A percentile compares a stretch with the other conserved stretches of the same genome.
These are phyloP conservation scores for Odobenus rosmarus DNA, from an alignment of 2,113 vertebrate genomes.

Conservation along the genomic window DNA sequence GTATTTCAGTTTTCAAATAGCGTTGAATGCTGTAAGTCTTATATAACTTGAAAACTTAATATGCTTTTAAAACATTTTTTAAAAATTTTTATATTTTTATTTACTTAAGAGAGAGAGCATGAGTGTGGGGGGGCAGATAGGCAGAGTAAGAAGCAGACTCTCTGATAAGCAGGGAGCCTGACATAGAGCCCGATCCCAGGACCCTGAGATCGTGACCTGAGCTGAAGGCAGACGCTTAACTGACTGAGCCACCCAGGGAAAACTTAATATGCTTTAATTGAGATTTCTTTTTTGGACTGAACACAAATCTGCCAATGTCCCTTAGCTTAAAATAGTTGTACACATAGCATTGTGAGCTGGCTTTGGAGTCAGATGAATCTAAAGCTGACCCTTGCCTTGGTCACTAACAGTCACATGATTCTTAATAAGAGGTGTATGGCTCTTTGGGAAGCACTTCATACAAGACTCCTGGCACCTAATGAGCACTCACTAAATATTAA, in stretches of 20 bases:
- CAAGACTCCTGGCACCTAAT: not conserved
- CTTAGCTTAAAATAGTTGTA: not conserved
- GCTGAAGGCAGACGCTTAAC: not conserved
- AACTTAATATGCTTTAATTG: constrained; percentile 33
- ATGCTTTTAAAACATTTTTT: not conserved
- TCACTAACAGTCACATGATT: not conserved
- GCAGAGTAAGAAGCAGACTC: not conserved
- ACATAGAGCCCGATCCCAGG: not conserved
- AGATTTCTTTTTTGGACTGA: not conserved
- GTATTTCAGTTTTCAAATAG: constrained; percentile 7
- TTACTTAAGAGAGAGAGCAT: not conserved
- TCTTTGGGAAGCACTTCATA: not conserved
- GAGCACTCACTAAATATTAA: not conserved
- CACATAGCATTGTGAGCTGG: not conserved
- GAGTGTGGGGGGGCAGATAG: not conserved
- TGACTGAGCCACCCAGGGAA: not conserved
- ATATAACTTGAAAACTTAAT: constrained; percentile 32
- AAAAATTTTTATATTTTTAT: not conserved
- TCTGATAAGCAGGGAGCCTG: not conserved
- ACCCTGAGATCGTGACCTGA: not conserved
- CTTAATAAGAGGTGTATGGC: not conserved
- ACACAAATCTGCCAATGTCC: not conserved
- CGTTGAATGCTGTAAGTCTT: not conserved
- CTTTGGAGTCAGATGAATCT: not conserved
- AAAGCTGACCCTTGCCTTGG: constrained; percentile 1